Conservation (phyloP, 2,113 vertebrate genomes). For the Sorex araneus region DNA sequence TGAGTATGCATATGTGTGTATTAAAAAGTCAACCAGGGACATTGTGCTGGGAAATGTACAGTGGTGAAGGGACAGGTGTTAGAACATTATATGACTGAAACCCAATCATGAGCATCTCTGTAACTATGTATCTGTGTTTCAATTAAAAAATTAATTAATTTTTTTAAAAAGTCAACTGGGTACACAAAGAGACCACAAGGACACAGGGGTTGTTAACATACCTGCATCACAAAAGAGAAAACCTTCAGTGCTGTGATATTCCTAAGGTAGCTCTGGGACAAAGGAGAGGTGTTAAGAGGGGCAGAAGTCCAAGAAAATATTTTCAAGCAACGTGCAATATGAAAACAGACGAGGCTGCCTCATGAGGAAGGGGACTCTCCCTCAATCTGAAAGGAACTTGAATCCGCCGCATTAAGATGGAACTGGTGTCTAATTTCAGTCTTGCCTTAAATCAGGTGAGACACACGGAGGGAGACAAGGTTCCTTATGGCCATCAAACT, state of each 20-base stretch:
- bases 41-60: too few species aligned
- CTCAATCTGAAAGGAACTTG: background rate
- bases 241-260: slow-evolving; percentile 11
- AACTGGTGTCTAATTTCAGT: background rate
- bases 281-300: slow-evolving; percentile 16
- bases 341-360: background rate
- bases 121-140: too few species aligned
- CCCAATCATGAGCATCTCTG: too few species aligned
- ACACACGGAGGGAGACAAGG: background rate
- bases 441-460: slow-evolving; percentile 8
- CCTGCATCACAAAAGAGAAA: slow-evolving; percentile 22
- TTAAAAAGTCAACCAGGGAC: background rate
- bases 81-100: too few species aligned
- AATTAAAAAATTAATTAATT: background rate
- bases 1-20: too few species aligned
- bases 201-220: background rate
- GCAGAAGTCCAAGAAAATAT: slow-evolving; percentile 5
- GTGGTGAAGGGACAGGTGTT: too few species aligned
- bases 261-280: background rate
- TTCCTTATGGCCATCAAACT: background rate
- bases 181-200: slow-evolving; percentile 9
- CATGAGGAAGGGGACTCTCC: background rate
- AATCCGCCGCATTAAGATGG: background rate
- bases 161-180: background rate
- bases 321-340: slow-evolving; percentile 12